Base-by-base conservation (phyloP, 1,140 invertebrate species). In the Arctopsyche grandis region DNA sequence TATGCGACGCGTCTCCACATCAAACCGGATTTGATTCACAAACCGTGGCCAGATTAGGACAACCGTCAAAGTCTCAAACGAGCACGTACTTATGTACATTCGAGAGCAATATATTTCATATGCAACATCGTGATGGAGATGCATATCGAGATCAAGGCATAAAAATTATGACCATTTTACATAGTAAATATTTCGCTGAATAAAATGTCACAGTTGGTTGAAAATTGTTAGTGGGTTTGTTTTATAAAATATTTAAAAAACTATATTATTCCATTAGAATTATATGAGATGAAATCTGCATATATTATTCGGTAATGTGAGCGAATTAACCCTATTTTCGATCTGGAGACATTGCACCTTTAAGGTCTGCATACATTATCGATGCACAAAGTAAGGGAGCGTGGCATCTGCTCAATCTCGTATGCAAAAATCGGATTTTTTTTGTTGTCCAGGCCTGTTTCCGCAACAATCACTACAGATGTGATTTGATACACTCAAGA, bases 11-110 rank as follows among this genome's bases (percentile, higher is more conserved):
- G 46, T 78, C 69, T 74, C 58, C 69, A 24, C 70, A 48, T 73
- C 24, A 43, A 80, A 78, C 79, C 69, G 79, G 79, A 80, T 80
- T 77, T 46, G 74, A 80, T 70, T 80, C 79, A 75, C 74, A 76
- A 76, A 76, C 74, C 43, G 74, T 66, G 21, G 44, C 56, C 46
- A 63, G 70, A 71, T 71, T 71, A 44, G 29, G 69, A 14, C 10
- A 43, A n/a, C 38, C 69, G 63, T 66, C 69, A 71, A 71, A 71
- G 22, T 71, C 22, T 71, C 69, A 71, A 38, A 26, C 69, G 9
- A 71, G 29, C 29, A 38, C 29, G 29, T 38, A 38, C 7, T 1
- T 38, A 38, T 1, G 29, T 38, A 38, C 7, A 7, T 38, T n/a
- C n/a, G n/a, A n/a, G n/a, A n/a, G n/a, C n/a, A n/a, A 38, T 38